Base-by-base conservation (phyloP, 2,113 vertebrate species). In the Petromus typicus region DNA sequence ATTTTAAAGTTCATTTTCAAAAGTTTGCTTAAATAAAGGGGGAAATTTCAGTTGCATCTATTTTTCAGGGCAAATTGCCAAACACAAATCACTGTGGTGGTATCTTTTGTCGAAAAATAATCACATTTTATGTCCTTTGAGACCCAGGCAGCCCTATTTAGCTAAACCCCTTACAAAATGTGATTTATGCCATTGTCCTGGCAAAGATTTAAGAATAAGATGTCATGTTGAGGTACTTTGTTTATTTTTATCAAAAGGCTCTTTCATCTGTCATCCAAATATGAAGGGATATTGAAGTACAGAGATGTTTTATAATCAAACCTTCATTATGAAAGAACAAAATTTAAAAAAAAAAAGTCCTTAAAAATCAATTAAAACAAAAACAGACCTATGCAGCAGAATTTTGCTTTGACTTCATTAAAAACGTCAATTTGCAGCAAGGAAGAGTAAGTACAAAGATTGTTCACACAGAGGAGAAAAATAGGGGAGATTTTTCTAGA, bases 201-300 rank as follows among this genome's bases (percentile, higher is more conserved):
- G 89, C 78, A 96, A 92, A 96, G 73, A 40, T 76, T 95, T 97
- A 86, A 97, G 91, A 97, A 85, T 84, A 95, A 91, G 71, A 84
- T 73, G 12, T 85, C 51, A 82, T 93, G n/a, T 67, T 89, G 95
- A 97, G 51, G 89, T 93, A 73, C 51, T 96, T 96, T 90, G 9
- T 97, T 97, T 96, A 85, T 97, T 97, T 96, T 97, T 92, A 86
- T 95, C 83, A 95, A 91, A 94, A 95, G 0, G 34, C 93, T 90
- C 40, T 96, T 97, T 95, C 79, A 81, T 97, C 81, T 95, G 48
- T 71, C 45, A 56, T 95, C 79, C 78, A 97, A 96, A 67, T 83
- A 67, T 66, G 84, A 94, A 95, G 84, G 57, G 20, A 97, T 96
- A 82, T 61, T 90, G 95, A 96, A 94, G 79, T 94, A 66, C 20